Conservation (phyloP, 2,113 vertebrate genomes). For the Xiphias gladius region DNA sequence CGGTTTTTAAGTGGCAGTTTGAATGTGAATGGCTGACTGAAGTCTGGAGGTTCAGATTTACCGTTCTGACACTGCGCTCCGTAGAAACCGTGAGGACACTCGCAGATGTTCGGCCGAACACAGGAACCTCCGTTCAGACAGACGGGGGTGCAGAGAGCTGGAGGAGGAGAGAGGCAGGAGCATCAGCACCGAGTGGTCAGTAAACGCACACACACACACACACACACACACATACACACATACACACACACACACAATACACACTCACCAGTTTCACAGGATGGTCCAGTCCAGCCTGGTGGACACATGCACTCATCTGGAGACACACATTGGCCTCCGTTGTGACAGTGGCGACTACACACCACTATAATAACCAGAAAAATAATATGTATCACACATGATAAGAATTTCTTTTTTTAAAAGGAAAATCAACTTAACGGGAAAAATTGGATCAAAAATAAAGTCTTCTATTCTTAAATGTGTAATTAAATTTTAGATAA, state of each 20-base stretch:
- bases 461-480: too few species aligned
- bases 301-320: conserved; percentile 85
- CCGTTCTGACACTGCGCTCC: conserved; percentile 83
- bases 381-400: not conserved
- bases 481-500: too few species aligned
- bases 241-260: conserved; percentile 11
- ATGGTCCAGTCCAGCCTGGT: conserved; percentile 85
- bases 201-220: conserved; percentile 30
- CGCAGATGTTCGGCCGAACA: conserved; percentile 71
- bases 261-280: conserved; percentile 84
- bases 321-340: conserved; percentile 84
- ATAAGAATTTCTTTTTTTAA: too few species aligned
- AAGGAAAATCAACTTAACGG: too few species aligned
- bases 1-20: not conserved
- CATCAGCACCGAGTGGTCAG: not conserved
- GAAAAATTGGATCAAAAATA: not conserved
- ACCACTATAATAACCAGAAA: conserved; percentile 76
- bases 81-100: conserved; percentile 82
- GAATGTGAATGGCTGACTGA: not conserved
- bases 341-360: conserved; percentile 87
- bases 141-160: conserved; percentile 80
- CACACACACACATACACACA: conserved; percentile 23
- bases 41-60: conserved; percentile 38
- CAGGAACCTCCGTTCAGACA: conserved; percentile 84
- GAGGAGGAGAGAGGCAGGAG: not conserved